Percentiles rank a stretch among this genome's conserved stretches.
phyloP scores from a whole-genome alignment of 2,113 vertebrate genomes.

The Grantiella picta region DNA sequence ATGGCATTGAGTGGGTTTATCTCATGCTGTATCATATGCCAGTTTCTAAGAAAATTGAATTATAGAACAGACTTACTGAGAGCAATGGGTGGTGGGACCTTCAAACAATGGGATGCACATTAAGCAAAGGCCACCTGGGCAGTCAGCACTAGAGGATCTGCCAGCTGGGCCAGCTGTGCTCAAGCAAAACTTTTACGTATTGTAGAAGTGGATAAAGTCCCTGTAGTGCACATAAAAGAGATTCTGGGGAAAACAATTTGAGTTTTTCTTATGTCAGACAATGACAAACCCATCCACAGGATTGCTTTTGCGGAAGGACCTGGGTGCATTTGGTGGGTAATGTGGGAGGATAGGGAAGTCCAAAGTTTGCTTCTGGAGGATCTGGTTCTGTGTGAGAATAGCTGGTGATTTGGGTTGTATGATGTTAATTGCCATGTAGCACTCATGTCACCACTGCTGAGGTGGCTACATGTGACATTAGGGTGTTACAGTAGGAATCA shows the following conservation, averaged over 20 bases:
- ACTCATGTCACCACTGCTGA: background rate
- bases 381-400: background rate
- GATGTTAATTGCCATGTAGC: background rate
- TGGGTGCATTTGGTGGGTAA: background rate
- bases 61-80: background rate
- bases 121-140: background rate
- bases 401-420: background rate
- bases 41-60: background rate
- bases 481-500: background rate
- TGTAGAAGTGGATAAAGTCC: background rate
- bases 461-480: background rate
- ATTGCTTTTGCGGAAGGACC: background rate
- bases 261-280: background rate
- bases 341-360: background rate
- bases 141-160: background rate
- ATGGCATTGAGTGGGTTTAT: background rate
- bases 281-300: background rate
- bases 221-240: background rate
- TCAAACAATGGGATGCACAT: too few species aligned
- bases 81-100: background rate
- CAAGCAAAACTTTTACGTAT: background rate
- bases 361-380: background rate
- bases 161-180: background rate
- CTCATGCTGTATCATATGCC: background rate
- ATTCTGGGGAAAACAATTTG: background rate